Conservation (phyloP, 2,113 vertebrate species). For the Festucalex cinctus region DNA sequence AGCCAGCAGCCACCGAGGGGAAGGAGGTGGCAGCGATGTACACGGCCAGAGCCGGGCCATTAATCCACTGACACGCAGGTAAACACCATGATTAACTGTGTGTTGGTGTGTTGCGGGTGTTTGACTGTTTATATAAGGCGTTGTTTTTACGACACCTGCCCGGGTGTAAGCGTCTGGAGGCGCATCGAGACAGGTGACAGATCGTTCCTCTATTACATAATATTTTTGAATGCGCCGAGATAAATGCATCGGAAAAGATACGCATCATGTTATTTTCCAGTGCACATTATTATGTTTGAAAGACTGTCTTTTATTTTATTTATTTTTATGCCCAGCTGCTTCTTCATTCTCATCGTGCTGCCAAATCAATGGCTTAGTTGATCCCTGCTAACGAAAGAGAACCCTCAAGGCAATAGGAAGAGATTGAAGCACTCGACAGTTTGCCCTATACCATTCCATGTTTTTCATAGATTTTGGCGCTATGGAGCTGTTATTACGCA, state of each 20-base stretch:
- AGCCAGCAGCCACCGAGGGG: conserved; percentile 17
- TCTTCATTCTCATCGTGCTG: neutral
- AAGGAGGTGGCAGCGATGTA: conserved; percentile 31
- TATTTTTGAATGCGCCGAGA: neutral
- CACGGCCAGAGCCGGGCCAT: conserved; percentile 38
- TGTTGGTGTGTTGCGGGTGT: neutral
- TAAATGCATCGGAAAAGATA: neutral
- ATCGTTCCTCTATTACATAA: neutral
- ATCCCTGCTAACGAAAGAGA: neutral
- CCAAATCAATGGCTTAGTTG: conserved; percentile 1
- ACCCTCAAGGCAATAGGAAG: conserved; percentile 12
- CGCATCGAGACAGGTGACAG: conserved; percentile 32
- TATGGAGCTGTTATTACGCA: conserved; percentile 3
- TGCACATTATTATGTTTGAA: neutral
- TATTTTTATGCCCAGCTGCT: neutral
- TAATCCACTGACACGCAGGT: conserved; percentile 61
- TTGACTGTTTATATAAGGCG: neutral
- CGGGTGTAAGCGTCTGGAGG: neutral
- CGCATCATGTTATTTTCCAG: neutral
- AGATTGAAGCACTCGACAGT: conserved; percentile 31
- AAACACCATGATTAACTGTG: conserved; percentile 3
- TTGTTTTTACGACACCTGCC: conserved; percentile 39
- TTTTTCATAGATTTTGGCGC: conserved; percentile 14
- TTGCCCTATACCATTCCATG: conserved; percentile 11
- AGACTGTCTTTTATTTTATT: neutral